Conservation (phyloP, 2,888 invertebrate genomes). For the Theretra japonica region DNA sequence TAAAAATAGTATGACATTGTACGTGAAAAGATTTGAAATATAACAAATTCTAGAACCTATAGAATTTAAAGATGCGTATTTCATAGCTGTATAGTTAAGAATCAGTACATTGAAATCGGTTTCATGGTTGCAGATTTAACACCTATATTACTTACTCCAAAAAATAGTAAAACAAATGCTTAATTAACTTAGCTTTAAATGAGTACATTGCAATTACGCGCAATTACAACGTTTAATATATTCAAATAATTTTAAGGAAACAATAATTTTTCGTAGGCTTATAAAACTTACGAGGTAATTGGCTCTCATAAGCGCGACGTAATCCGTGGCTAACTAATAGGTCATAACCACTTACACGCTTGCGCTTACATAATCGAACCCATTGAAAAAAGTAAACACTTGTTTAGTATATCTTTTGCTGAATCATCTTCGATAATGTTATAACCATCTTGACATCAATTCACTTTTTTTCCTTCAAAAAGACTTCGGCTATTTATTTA, state of each 20-base stretch:
- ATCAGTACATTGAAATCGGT: too few relatives aligned
- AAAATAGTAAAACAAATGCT: too few relatives aligned
- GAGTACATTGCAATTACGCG: too few relatives aligned
- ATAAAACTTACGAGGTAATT: background rate
- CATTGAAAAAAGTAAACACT: background rate
- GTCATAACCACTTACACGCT: background rate
- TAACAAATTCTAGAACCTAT: too few relatives aligned
- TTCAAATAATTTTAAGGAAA: constrained; percentile 4
- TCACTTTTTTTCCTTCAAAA: background rate
- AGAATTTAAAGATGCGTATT: too few relatives aligned
- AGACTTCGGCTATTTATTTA: background rate
- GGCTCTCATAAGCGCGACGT: constrained; percentile 16
- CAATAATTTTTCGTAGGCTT: background rate
- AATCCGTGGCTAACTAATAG: constrained; percentile 3
- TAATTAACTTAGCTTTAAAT: too few relatives aligned
- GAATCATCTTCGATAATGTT: constrained; percentile 3
- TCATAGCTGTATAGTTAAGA: too few relatives aligned
- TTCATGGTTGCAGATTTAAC: too few relatives aligned
- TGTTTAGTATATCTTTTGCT: background rate
- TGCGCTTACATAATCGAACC: constrained; percentile 1
- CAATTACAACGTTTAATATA: background rate
- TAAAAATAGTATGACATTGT: too few relatives aligned
- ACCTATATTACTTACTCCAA: too few relatives aligned
- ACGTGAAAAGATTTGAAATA: too few relatives aligned
- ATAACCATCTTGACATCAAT: constrained; percentile 1